Percentiles rank a stretch among this genome's conserved stretches.
Evolutionary conservation across 30 jellyfish, hydroid and myxozoan genomes (phyloP).

Genomic region (Aurelia coerulea): DNA sequence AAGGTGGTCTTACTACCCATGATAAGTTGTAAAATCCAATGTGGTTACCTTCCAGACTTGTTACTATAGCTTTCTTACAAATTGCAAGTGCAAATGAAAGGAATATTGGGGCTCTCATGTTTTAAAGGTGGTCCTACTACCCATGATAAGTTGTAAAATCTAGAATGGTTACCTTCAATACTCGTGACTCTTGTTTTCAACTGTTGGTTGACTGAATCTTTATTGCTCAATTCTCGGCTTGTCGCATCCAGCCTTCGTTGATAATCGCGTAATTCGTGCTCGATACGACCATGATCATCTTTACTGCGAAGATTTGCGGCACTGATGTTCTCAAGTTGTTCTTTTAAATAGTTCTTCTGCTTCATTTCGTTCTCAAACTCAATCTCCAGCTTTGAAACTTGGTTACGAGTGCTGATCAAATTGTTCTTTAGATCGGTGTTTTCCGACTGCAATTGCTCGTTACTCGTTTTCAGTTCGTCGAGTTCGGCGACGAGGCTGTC

Average conservation of each 20-base stretch:
- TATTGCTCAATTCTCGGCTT: slow-evolving; percentile 78
- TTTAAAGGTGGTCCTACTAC: too few relatives aligned
- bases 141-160: too few relatives aligned
- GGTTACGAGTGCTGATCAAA: slow-evolving; percentile 65
- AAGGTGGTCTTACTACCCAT: too few relatives aligned
- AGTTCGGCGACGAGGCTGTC: slow-evolving; percentile 76
- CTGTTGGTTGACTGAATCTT: slow-evolving; percentile 79
- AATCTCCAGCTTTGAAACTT: slow-evolving; percentile 81
- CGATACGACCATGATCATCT: slow-evolving; percentile 84
- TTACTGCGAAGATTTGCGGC: slow-evolving; percentile 57
- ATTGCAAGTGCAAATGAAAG: too few relatives aligned
- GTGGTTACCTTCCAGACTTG: slow-evolving; percentile 65
- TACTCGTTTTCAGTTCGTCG: slow-evolving; percentile 62
- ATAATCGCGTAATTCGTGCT: slow-evolving; percentile 86
- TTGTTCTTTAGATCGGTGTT: slow-evolving; percentile 81
- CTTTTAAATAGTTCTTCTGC: slow-evolving; percentile 86
- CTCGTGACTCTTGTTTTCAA: slow-evolving; percentile 72
- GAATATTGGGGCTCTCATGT: too few relatives aligned
- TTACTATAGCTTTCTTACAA: slow-evolving; percentile 52
- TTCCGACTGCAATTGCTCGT: slow-evolving; percentile 78
- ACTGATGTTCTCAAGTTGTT: slow-evolving; percentile 76
- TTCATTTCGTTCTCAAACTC: slow-evolving; percentile 85
- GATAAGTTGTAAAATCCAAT: too few relatives aligned
- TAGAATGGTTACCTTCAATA: slow-evolving; percentile 62
- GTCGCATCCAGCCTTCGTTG: slow-evolving; percentile 86